Percentiles rank a stretch among this genome's conserved stretches.
Conservation (phyloP, 1,140 invertebrate species). For the Penaeus vannamei region DNA sequence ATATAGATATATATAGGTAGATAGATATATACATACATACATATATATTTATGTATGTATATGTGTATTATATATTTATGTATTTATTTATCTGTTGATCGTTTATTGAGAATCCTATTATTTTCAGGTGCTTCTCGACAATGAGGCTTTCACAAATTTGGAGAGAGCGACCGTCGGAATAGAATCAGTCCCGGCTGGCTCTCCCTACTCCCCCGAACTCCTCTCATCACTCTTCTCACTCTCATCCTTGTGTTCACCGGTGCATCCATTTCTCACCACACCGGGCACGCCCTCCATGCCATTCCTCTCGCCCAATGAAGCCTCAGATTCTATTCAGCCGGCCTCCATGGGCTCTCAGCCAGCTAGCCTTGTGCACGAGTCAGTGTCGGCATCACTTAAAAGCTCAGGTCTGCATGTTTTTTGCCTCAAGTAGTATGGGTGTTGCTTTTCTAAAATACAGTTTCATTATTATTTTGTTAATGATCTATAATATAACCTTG, state of each 20-base stretch:
- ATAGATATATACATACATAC: too few relatives aligned
- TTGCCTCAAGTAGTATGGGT: neutral
- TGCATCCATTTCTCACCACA: slow-evolving; percentile 8
- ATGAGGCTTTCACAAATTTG: neutral
- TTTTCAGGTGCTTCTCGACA: slow-evolving; percentile 4
- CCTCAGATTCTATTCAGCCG: neutral
- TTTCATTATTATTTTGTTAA: neutral
- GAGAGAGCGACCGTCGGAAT: slow-evolving; percentile 19
- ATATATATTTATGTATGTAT: too few relatives aligned
- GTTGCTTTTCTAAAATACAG: neutral
- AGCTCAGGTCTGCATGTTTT: slow-evolving; percentile 1
- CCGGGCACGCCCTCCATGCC: neutral
- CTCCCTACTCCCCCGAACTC: slow-evolving; percentile 26
- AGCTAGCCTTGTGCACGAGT: slow-evolving; percentile 10
- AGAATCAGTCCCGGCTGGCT: neutral
- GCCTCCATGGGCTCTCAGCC: neutral
- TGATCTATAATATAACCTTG: neutral
- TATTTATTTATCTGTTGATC: too few relatives aligned
- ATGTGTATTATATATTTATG: too few relatives aligned
- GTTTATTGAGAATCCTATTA: neutral
- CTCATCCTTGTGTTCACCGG: slow-evolving; percentile 31
- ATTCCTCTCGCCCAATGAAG: neutral
- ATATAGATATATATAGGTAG: fast-evolving
- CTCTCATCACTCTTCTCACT: slow-evolving; percentile 27
- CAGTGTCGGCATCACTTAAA: slow-evolving; percentile 34